Base-by-base conservation (phyloP, 2,888 invertebrate species). In the Drosophila multiciliata region DNA sequence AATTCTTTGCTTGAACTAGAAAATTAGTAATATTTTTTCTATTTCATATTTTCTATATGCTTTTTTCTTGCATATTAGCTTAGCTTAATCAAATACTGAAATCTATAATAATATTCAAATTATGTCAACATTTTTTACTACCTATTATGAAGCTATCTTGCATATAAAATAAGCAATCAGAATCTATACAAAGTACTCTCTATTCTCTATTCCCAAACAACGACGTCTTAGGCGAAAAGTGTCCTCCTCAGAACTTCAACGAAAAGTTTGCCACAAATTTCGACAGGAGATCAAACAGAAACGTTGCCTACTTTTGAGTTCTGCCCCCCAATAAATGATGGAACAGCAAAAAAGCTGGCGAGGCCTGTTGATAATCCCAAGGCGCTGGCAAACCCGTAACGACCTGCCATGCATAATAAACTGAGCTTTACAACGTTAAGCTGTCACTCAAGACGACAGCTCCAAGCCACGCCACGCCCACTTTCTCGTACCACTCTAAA, bases 351-450 rank as follows among this genome's bases (percentile, higher is more conserved):
- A 36, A 32, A 45, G 72, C 77, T 67, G 65, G 32, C 38, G 67
- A 63, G 68, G 81, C 73, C 65, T 59, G 53, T 55, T 78, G 64
- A 66, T 81, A 79, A 79, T 79, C 78, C 81, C 78, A 52, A 62
- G 67, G 65, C 58, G 29, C 59, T 64, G 40, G 53, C 53, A 45
- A 66, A 54, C 38, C 64, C 80, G 33, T 57, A 67, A 70, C 69
- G 50, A 59, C 66, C 72, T 70, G 71, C 77, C 78, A 76, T 80
- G 87, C 87, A 87, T 90, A 87, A 87, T 87, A 90, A 87, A 89
- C 84, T 78, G 73, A 73, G 86, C 83, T 87, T 87, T 88, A 88
- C 82, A 84, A 73, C 77, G 80, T 78, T 89, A 87, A 89, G 85
- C 85, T 87, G 88, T 87, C 90, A 87, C 88, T 87, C 85, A 89